Conservation (phyloP, 2,888 invertebrate species). For the Caenorhabditis afra region DNA sequence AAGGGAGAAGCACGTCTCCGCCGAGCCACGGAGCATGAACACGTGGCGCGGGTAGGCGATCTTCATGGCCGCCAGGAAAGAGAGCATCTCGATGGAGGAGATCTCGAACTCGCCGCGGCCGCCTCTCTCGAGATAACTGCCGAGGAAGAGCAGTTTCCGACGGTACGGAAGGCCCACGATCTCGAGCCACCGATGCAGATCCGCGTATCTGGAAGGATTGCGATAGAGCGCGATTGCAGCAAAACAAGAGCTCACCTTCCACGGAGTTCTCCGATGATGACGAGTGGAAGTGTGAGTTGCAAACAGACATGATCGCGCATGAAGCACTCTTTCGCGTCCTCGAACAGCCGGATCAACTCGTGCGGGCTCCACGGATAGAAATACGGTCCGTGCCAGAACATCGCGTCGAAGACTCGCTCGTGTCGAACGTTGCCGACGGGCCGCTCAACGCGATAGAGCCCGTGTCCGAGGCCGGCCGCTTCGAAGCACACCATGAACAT, state of each 20-base stretch:
- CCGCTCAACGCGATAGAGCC: neutral
- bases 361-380: slow-evolving; percentile 21
- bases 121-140: slow-evolving; percentile 17
- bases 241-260: slow-evolving; percentile 34
- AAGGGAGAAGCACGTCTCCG: slow-evolving; percentile 24
- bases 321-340: slow-evolving; percentile 15
- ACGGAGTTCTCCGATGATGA: slow-evolving; percentile 35
- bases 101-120: neutral
- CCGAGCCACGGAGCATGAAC: slow-evolving; percentile 38
- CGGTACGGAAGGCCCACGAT: slow-evolving; percentile 25
- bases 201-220: slow-evolving; percentile 20
- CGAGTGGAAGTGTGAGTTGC: slow-evolving; percentile 18
- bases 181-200: slow-evolving; percentile 45
- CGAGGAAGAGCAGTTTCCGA: slow-evolving; percentile 34
- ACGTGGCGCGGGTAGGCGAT: slow-evolving; percentile 36
- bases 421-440: slow-evolving; percentile 5
- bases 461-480: slow-evolving; percentile 17
- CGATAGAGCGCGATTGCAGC: no score
- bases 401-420: slow-evolving; percentile 7
- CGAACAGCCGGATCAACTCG: slow-evolving; percentile 12
- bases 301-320: slow-evolving; percentile 10
- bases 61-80: slow-evolving; percentile 35
- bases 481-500: slow-evolving; percentile 22
- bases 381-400: slow-evolving; percentile 39
- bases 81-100: slow-evolving; percentile 25